These are phyloP conservation scores for Carassius gibelio DNA, from an alignment of 2,113 vertebrate genomes.

Conservation along the genomic window DNA sequence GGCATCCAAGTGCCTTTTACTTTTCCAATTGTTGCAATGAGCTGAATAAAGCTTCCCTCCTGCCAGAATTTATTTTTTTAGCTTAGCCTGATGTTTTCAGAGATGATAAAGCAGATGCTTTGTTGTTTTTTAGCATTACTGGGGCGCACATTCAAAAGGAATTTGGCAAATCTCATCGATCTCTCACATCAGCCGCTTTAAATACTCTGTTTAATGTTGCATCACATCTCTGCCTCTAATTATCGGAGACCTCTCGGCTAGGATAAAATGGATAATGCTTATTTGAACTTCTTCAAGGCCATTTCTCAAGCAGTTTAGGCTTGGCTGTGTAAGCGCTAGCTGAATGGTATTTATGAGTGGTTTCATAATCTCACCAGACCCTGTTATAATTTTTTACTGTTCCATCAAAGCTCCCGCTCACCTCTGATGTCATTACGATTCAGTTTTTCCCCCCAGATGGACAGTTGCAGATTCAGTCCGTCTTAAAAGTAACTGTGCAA, in stretches of 20 bases:
- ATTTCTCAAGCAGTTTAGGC: slow-evolving; percentile 27
- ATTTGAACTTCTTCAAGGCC: slow-evolving; percentile 23
- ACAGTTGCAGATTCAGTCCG: slow-evolving; percentile 3
- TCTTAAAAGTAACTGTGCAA: background rate
- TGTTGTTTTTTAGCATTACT: slow-evolving; percentile 7
- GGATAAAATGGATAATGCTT: slow-evolving; percentile 43
- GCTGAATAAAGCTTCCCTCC: background rate
- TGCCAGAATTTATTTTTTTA: background rate
- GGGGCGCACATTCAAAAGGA: slow-evolving; percentile 5
- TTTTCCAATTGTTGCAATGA: background rate
- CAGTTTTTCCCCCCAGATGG: background rate
- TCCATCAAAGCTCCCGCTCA: background rate
- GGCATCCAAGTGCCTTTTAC: background rate
- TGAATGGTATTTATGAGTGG: background rate
- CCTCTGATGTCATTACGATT: slow-evolving; percentile 12
- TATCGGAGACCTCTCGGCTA: slow-evolving; percentile 35
- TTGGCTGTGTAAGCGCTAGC: background rate
- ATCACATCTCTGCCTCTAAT: slow-evolving; percentile 49
- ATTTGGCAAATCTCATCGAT: slow-evolving; percentile 33
- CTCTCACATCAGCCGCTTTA: slow-evolving; percentile 34
- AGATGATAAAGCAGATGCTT: slow-evolving; percentile 28
- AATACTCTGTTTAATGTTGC: slow-evolving; percentile 51
- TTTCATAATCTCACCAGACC: background rate
- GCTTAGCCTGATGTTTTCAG: slow-evolving; percentile 14
- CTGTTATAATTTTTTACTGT: background rate